Conservation (phyloP, 2,113 vertebrate genomes). For the Phyllostomus hastatus region DNA sequence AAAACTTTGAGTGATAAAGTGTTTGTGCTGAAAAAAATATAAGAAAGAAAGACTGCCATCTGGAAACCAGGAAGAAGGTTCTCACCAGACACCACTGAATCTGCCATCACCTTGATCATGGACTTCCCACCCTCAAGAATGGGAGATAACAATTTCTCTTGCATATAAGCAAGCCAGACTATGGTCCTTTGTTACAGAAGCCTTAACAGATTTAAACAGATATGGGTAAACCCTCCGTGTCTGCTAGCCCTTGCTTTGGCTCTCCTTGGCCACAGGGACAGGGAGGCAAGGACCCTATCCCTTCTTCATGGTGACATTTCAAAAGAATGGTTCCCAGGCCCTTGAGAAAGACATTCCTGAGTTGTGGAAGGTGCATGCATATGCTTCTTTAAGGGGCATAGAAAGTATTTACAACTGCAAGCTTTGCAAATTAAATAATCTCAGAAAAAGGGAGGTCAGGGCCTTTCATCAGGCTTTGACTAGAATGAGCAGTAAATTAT, state of each 20-base stretch:
- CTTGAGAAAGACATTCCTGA: too few relatives aligned
- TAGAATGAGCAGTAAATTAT: not conserved
- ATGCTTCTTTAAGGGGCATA: not conserved
- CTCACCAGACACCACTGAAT: not conserved
- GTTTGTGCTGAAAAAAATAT: not conserved
- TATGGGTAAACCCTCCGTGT: too few relatives aligned
- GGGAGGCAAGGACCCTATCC: not conserved
- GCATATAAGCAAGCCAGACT: not conserved
- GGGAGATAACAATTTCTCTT: not conserved
- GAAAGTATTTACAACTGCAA: not conserved
- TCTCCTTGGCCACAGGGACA: not conserved
- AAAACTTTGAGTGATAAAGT: not conserved
- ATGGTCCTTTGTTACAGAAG: not conserved
- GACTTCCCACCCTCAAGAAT: too few relatives aligned
- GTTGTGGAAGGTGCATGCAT: not conserved
- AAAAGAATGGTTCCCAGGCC: not conserved
- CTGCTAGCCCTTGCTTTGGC: not conserved
- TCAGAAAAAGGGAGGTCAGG: not conserved
- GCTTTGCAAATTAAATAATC: not conserved
- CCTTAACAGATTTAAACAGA: not conserved
- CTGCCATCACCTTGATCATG: not conserved
- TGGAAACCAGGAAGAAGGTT: not conserved
- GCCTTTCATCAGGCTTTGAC: not conserved
- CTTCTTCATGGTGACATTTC: not conserved
- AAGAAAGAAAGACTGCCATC: not conserved